phyloP scores from a whole-genome alignment of 2,113 vertebrate species.

The Crocuta crocuta region DNA sequence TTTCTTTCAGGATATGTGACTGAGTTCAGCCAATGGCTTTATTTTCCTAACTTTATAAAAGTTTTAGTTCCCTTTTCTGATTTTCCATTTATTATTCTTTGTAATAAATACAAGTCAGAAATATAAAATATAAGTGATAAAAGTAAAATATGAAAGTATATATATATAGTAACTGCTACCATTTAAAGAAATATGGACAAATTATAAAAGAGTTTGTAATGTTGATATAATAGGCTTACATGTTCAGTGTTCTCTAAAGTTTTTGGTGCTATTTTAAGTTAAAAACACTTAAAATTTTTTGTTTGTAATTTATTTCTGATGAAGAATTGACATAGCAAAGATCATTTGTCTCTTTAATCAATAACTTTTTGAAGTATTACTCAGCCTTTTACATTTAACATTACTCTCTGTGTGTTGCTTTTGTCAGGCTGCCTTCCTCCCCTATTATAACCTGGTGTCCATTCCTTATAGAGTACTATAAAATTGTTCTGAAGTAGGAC shows the following conservation, averaged over 20 bases:
- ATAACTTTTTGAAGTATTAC: background rate
- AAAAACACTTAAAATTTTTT: background rate
- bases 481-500: background rate
- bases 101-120: background rate
- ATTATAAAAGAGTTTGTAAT: background rate
- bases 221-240: background rate
- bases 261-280: constrained; percentile 3
- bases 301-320: constrained; percentile 3
- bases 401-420: background rate
- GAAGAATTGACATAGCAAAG: background rate
- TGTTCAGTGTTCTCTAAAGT: background rate
- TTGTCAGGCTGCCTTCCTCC: background rate
- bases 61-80: background rate
- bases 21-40: background rate
- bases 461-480: background rate
- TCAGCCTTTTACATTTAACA: background rate
- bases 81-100: background rate
- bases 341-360: background rate
- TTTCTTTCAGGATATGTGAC: background rate
- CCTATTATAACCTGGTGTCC: background rate
- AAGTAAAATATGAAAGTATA: background rate
- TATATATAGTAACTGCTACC: background rate
- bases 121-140: background rate
- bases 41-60: background rate
- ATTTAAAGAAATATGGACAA: background rate